These are phyloP conservation scores for Caerostris darwini DNA, from an alignment of 1,140 invertebrate genomes.

Conservation along the genomic window DNA sequence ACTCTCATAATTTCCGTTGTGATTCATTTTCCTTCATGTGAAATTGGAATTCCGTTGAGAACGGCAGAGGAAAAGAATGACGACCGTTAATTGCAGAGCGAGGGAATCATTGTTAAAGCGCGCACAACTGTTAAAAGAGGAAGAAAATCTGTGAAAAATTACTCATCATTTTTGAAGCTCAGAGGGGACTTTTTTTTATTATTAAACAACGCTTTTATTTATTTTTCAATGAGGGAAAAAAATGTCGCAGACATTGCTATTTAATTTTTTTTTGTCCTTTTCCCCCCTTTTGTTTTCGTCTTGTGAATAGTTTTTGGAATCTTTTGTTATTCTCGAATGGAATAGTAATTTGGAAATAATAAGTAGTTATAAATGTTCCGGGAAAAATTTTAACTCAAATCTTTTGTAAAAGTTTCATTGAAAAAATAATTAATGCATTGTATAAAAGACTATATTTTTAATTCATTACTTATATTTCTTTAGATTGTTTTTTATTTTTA, in stretches of 20 bases:
- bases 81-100: neutral
- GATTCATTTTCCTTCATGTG: slow-evolving; percentile 16
- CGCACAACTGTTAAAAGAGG: neutral
- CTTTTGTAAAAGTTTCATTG: too few relatives aligned
- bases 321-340: too few relatives aligned
- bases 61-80: neutral
- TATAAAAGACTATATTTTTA: too few relatives aligned
- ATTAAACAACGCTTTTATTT: neutral
- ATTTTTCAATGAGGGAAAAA: neutral
- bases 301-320: too few relatives aligned
- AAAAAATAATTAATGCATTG: too few relatives aligned
- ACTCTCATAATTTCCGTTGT: neutral
- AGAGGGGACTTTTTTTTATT: neutral
- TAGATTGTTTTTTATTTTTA: too few relatives aligned
- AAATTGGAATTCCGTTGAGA: slow-evolving; percentile 30
- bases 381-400: too few relatives aligned
- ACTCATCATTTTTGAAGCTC: neutral
- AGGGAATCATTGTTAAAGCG: slow-evolving; percentile 3
- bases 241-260: neutral
- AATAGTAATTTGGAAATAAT: too few relatives aligned
- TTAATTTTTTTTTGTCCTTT: neutral
- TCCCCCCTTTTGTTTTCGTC: neutral
- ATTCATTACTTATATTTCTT: too few relatives aligned
- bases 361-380: too few relatives aligned
- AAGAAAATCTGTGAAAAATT: neutral